phyloP scores from a whole-genome alignment of 1,140 invertebrate species.

The Ganaspis sp. region DNA sequence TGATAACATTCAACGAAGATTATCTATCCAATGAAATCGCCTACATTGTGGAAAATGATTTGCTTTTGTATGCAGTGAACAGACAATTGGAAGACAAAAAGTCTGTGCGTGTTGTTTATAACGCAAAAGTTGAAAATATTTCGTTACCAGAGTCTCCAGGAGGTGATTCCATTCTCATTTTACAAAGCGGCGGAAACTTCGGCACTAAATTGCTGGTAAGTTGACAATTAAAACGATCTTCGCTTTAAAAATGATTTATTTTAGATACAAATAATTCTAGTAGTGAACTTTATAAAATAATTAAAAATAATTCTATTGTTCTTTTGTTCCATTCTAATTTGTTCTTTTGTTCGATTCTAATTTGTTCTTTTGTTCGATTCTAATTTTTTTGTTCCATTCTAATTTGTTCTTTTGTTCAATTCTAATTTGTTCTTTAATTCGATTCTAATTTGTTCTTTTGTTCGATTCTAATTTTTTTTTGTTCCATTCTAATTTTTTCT shows the following conservation, averaged over 20 bases:
- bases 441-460: too few relatives aligned
- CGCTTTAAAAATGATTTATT: conserved; percentile 8
- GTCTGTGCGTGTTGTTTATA: conserved; percentile 70
- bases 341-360: too few relatives aligned
- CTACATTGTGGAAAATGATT: conserved; percentile 96
- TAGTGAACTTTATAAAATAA: not conserved
- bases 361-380: too few relatives aligned
- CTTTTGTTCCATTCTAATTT: too few relatives aligned
- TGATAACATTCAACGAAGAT: conserved; percentile 90
- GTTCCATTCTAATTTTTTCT: too few relatives aligned
- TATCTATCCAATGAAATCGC: conserved; percentile 85
- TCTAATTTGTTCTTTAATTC: not conserved
- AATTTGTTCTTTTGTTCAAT: not conserved
- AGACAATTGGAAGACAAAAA: conserved; percentile 71
- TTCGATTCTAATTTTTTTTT: too few relatives aligned
- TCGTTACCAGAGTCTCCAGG: conserved; percentile 51
- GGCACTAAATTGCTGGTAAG: conserved; percentile 69
- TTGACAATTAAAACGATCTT: too few relatives aligned
- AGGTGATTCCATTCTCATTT: conserved; percentile 53
- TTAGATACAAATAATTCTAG: too few relatives aligned
- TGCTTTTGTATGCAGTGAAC: conserved; percentile 86
- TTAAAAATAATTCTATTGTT: not conserved
- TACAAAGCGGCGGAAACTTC: conserved; percentile 66
- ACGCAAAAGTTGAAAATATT: conserved; percentile 65
- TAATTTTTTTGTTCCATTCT: too few relatives aligned